These are phyloP conservation scores for Astreopora myriophthalma DNA, from an alignment of 64 coral and sea anemone genomes.

Conservation along the genomic window DNA sequence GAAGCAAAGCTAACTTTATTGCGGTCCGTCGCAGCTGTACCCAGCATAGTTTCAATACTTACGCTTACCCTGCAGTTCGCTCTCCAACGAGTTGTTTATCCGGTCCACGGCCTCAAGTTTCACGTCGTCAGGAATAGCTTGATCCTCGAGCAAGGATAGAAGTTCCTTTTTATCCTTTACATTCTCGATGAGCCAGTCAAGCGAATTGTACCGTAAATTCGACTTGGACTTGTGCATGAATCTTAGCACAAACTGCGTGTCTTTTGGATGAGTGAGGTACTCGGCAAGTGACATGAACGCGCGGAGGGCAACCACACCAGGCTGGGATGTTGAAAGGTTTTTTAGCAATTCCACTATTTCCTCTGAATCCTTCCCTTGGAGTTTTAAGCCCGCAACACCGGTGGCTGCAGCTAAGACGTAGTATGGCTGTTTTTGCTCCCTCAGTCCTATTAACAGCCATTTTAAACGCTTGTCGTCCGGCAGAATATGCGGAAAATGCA, in stretches of 20 bases:
- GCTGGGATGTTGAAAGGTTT: conserved; percentile 74
- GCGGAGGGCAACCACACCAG: conserved; percentile 86
- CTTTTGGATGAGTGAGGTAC: conserved; percentile 83
- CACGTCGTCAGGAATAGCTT: conserved; percentile 87
- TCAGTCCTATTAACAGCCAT: conserved; percentile 86
- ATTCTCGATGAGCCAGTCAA: conserved; percentile 95
- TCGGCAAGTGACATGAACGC: conserved; percentile 94
- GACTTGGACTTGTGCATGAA: conserved; percentile 96
- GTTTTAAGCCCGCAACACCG: conserved; percentile 82
- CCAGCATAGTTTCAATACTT: not conserved
- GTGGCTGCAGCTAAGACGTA: conserved; percentile 90
- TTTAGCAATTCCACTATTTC: conserved; percentile 89
- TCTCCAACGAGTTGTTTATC: conserved; percentile 73
- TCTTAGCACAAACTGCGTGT: conserved; percentile 91
- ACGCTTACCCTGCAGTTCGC: conserved; percentile 62
- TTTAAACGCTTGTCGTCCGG: conserved; percentile 73
- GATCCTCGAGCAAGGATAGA: conserved; percentile 78
- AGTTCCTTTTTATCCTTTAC: conserved; percentile 88
- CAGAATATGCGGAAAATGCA: conserved; percentile 92
- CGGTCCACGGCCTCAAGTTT: conserved; percentile 85
- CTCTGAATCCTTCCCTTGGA: conserved; percentile 72
- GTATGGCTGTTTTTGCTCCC: conserved; percentile 85
- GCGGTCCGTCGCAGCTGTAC: not conserved
- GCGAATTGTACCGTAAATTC: conserved; percentile 89
- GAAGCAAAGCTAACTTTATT: not conserved